Percentiles rank a stretch among this genome's conserved stretches.
Evolutionary conservation across 2,797 vertebrate genomes (phyloP).

Genomic region (Kryptolebias ocellatus): DNA sequence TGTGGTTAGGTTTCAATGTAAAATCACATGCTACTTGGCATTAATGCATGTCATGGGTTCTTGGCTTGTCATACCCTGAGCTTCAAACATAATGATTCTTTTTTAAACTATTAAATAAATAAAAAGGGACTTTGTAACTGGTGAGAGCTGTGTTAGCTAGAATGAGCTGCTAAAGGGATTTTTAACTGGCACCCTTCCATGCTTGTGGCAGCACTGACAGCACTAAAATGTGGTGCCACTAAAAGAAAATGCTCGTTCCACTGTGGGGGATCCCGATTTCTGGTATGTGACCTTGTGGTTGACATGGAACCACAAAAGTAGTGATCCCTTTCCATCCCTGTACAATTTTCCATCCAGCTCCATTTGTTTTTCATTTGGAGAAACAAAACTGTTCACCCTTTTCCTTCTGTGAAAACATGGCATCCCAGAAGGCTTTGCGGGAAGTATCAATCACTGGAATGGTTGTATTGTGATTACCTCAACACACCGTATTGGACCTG

Average conservation of each 20-base stretch:
- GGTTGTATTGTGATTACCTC: constrained; percentile 69
- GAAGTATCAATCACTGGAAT: constrained; percentile 77
- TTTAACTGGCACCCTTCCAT: constrained; percentile 61
- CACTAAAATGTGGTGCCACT: constrained; percentile 57
- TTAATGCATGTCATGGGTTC: constrained; percentile 43
- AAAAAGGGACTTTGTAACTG: constrained; percentile 25
- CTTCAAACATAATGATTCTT: constrained; percentile 12
- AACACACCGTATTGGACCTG: constrained; percentile 49
- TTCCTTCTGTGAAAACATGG: constrained; percentile 77
- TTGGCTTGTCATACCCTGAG: constrained; percentile 31
- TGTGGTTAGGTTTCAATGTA: constrained; percentile 59
- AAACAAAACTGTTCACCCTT: constrained; percentile 74
- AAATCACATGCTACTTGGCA: constrained; percentile 46
- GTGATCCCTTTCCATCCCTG: constrained; percentile 69
- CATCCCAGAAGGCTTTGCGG: constrained; percentile 70
- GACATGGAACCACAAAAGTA: constrained; percentile 72
- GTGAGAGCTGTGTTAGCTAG: constrained; percentile 32
- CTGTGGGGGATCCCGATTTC: constrained; percentile 71
- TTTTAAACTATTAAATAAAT: constrained; percentile 4
- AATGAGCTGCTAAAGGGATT: constrained; percentile 44
- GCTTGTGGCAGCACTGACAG: constrained; percentile 53
- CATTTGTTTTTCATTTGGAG: constrained; percentile 79
- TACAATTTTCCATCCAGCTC: constrained; percentile 73
- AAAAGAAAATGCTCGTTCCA: constrained; percentile 58
- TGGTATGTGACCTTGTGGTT: constrained; percentile 78